Conservation (phyloP, 2,113 vertebrate species). For the Dromiciops gliroides region DNA sequence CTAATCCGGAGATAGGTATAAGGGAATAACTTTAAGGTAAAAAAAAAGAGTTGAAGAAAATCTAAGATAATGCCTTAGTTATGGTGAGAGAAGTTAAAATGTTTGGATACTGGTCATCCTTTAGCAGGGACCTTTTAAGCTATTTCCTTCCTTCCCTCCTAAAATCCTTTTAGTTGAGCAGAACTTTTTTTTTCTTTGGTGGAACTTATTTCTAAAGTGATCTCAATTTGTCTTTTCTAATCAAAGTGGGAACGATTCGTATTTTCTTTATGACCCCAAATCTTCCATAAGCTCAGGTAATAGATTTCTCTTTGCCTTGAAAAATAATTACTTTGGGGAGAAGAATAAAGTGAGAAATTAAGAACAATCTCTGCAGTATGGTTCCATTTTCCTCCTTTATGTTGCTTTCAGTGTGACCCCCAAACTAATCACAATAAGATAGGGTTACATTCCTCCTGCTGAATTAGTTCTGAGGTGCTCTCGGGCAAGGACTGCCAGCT, state of each 20-base stretch:
- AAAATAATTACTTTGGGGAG: constrained; percentile 71
- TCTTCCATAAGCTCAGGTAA: constrained; percentile 72
- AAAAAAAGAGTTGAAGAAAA: neutral
- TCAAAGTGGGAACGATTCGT: constrained; percentile 56
- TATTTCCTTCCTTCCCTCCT: neutral
- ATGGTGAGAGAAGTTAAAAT: neutral
- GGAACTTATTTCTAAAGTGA: constrained; percentile 43
- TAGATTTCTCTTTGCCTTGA: constrained; percentile 70
- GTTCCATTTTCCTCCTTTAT: constrained; percentile 34
- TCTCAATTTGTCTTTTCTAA: constrained; percentile 59
- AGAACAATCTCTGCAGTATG: neutral
- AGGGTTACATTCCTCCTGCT: constrained; percentile 57
- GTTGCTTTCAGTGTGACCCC: constrained; percentile 48
- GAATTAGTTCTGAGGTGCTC: constrained; percentile 72
- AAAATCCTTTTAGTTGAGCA: constrained; percentile 49
- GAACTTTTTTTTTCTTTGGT: constrained; percentile 46
- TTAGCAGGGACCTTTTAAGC: neutral
- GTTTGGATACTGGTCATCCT: neutral
- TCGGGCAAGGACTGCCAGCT: constrained; percentile 72
- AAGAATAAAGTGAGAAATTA: constrained; percentile 62
- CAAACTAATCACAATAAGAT: constrained; percentile 55
- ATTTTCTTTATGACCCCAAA: constrained; percentile 67
- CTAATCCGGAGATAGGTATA: neutral
- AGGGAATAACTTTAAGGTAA: neutral
- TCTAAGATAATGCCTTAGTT: neutral